These are phyloP conservation scores for Drosophila paulistorum DNA, from an alignment of 1,140 invertebrate species.

Conservation along the genomic window DNA sequence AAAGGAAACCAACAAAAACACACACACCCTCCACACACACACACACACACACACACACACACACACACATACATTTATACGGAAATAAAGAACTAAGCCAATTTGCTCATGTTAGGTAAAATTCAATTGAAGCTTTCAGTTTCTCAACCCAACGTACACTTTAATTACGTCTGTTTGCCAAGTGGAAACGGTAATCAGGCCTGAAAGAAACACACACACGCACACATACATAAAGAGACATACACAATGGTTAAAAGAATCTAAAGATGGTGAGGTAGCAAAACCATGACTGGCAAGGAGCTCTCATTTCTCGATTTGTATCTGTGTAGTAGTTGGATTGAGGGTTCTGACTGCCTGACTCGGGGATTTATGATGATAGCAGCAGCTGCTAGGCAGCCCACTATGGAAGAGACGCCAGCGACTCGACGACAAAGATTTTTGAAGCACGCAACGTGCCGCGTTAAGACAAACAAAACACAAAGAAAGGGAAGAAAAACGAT, in stretches of 20 bases:
- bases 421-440: conserved; percentile 8
- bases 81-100: conserved; percentile 47
- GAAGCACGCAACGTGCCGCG: conserved; percentile 38
- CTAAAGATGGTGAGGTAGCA: neutral
- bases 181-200: conserved; percentile 79
- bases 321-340: conserved; percentile 32
- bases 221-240: conserved; percentile 20
- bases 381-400: conserved; percentile 59
- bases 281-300: neutral
- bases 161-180: conserved; percentile 79
- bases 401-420: neutral
- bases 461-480: conserved; percentile 50
- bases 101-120: conserved; percentile 70
- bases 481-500: neutral
- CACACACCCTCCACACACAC: conserved; percentile 28
- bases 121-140: conserved; percentile 72
- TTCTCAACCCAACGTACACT: conserved; percentile 53
- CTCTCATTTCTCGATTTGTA: conserved; percentile 56
- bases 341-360: conserved; percentile 26
- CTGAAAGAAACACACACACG: conserved; percentile 54
- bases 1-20: conserved; percentile 12
- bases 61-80: conserved; percentile 17
- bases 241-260: conserved; percentile 46
- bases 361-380: conserved; percentile 71
- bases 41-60: conserved; percentile 28